A percentile compares a stretch with the other conserved stretches of the same genome.
Conservation (phyloP, 2,888 invertebrate species). For the Dione vanillae region DNA sequence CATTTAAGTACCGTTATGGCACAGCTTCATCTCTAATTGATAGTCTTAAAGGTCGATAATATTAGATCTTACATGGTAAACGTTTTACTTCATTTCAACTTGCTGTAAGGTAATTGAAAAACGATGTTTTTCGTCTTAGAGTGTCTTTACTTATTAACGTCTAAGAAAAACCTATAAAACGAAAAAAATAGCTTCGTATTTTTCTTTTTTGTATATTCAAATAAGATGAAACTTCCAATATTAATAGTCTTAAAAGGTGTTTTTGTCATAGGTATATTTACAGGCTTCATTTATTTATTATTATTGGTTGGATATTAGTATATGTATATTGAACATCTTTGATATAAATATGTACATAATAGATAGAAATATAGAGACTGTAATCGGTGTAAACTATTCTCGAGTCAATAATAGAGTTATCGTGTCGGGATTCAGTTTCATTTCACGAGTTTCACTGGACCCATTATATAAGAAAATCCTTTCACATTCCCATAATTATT, state of each 20-base stretch:
- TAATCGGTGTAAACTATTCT: too few species aligned
- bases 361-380: too few species aligned
- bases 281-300: background rate
- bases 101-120: constrained; percentile 35
- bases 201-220: background rate
- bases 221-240: constrained; percentile 9
- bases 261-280: constrained; percentile 12
- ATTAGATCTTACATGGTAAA: constrained; percentile 26
- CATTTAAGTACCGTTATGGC: too few species aligned
- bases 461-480: too few species aligned
- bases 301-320: too few species aligned
- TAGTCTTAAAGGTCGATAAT: background rate
- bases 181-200: constrained; percentile 8
- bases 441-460: too few species aligned
- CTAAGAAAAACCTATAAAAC: constrained; percentile 14
- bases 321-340: too few species aligned
- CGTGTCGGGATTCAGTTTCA: too few species aligned
- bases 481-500: too few species aligned
- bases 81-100: constrained; percentile 35
- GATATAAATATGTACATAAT: too few species aligned
- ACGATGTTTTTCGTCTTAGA: constrained; percentile 30
- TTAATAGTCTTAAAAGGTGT: constrained; percentile 9
- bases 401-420: too few species aligned
- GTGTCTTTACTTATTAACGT: constrained; percentile 9
- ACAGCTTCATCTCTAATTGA: background rate